Evolutionary conservation across 1,140 invertebrate genomes (phyloP).

Genomic region (Periplaneta americana): DNA sequence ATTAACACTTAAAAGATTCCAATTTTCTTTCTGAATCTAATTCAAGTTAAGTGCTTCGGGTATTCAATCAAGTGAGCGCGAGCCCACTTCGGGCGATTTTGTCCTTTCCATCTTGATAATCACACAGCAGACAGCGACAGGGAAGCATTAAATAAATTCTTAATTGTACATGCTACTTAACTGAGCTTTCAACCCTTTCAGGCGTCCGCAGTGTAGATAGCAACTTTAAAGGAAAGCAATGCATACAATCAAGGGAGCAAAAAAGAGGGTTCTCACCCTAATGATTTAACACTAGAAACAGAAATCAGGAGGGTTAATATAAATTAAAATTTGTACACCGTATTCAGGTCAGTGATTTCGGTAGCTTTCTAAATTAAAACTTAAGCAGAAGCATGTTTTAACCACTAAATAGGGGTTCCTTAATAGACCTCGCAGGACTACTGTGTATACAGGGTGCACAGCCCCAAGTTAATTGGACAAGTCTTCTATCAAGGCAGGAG

Average conservation of each 20-base stretch:
- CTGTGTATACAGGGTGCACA: neutral
- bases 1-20: no score
- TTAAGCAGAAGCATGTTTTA: neutral
- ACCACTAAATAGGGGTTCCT: neutral
- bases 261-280: neutral
- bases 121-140: neutral
- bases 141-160: neutral
- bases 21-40: no score
- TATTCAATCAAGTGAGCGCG: no score
- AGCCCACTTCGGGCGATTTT: no score
- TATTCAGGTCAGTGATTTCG: neutral
- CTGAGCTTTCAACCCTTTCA: neutral
- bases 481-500: neutral
- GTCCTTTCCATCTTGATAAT: neutral
- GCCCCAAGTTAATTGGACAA: neutral
- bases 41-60: no score
- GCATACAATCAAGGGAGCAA: neutral
- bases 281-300: no score
- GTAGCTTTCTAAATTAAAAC: neutral
- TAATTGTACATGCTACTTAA: neutral
- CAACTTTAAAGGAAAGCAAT: no score
- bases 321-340: no score
- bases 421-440: neutral
- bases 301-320: no score
- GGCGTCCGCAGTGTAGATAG: neutral